Evolutionary conservation across 2,888 invertebrate species (phyloP).

Genomic region (Lasius platythorax): DNA sequence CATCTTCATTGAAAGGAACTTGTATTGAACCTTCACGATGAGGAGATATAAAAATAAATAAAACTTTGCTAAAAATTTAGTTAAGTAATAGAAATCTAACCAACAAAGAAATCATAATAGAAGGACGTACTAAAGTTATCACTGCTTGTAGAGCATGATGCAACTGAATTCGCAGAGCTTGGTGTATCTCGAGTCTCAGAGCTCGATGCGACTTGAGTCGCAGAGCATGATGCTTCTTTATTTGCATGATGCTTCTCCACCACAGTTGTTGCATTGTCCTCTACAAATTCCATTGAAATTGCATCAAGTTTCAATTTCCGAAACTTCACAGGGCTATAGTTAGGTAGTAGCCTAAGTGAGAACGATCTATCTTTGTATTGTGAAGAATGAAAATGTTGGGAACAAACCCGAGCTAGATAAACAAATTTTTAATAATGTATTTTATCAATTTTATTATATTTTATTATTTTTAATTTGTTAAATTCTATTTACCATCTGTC

Average conservation of each 20-base stretch:
- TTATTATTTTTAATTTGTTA: too few relatives aligned
- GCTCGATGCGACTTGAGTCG: background rate
- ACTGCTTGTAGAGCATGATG: constrained; percentile 2
- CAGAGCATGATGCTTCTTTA: background rate
- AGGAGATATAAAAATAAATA: too few relatives aligned
- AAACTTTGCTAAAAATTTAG: too few relatives aligned
- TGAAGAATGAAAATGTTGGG: background rate
- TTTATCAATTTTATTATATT: too few relatives aligned
- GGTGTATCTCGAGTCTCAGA: background rate
- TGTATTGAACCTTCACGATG: background rate
- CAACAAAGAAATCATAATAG: background rate
- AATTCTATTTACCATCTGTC: too few relatives aligned
- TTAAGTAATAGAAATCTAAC: too few relatives aligned
- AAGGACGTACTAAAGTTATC: constrained; percentile 11
- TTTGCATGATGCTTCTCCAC: background rate
- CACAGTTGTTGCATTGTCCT: background rate
- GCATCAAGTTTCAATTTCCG: background rate
- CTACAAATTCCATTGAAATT: constrained; percentile 14
- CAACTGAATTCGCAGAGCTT: background rate
- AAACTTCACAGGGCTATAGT: background rate
- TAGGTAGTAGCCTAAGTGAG: background rate
- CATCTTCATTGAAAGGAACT: background rate
- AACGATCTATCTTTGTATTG: background rate
- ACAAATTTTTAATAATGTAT: too few relatives aligned
- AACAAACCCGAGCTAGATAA: background rate